Evolutionary conservation across 2,888 invertebrate species (phyloP).

Genomic region (Teinopalpus imperialis): DNA sequence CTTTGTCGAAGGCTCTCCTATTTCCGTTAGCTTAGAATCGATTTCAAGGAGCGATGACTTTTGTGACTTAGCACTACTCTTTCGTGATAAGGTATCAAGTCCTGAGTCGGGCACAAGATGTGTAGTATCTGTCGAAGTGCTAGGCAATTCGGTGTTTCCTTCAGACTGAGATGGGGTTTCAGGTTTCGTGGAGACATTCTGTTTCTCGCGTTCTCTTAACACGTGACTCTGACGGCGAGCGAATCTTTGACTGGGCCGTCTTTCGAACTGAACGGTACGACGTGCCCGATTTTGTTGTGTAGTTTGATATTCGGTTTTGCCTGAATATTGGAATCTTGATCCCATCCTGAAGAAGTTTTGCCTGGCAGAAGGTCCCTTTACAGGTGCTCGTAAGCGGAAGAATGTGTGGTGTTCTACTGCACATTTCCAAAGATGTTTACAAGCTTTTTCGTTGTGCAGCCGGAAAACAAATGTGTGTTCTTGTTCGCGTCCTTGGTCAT

Average conservation of each 20-base stretch:
- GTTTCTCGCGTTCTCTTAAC: conserved; percentile 89
- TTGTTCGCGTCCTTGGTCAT: conserved; percentile 97
- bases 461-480: conserved; percentile 99
- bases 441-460: conserved; percentile 97
- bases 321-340: conserved; percentile 96
- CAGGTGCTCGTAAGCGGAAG: conserved; percentile 95
- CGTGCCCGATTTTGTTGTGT: conserved; percentile 94
- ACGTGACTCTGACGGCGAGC: conserved; percentile 96
- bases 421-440: conserved; percentile 99
- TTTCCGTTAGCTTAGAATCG: conserved; percentile 49
- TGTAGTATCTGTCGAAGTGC: conserved; percentile 52
- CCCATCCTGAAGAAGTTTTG: conserved; percentile 99
- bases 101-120: conserved; percentile 43
- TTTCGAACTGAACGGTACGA: conserved; percentile 97
- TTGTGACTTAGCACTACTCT: conserved; percentile 81
- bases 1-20: conserved; percentile 64
- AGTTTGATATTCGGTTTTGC: conserved; percentile 98
- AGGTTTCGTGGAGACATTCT: conserved; percentile 57
- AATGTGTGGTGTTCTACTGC: conserved; percentile 99
- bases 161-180: conserved; percentile 52
- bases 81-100: conserved; percentile 67
- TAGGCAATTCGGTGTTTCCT: conserved; percentile 49
- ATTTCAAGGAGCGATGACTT: conserved; percentile 70
- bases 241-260: conserved; percentile 97
- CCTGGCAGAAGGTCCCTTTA: conserved; percentile 92